phyloP scores from a whole-genome alignment of 2,888 invertebrate genomes.

The Cheilosia vernalis region DNA sequence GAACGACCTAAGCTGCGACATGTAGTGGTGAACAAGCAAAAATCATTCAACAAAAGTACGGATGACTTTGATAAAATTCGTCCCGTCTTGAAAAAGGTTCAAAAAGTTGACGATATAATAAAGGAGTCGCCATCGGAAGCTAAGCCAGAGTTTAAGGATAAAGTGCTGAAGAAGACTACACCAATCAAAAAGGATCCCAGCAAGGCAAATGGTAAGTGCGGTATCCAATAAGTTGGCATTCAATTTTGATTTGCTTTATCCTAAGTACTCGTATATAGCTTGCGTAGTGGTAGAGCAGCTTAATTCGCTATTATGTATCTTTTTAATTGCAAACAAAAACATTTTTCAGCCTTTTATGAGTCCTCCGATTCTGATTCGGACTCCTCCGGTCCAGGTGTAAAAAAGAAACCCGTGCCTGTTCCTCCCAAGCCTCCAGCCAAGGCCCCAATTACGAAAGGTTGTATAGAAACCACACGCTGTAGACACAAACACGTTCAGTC shows the following conservation, averaged over 20 bases:
- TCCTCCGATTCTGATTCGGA: conserved; percentile 42
- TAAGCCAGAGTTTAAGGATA: conserved; percentile 82
- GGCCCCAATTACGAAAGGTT: conserved; percentile 29
- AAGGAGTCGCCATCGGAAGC: conserved; percentile 81
- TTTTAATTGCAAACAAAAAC: conserved; percentile 4
- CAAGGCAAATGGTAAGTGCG: conserved; percentile 81
- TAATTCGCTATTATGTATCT: background rate
- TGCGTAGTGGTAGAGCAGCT: background rate
- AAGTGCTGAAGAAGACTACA: conserved; percentile 81
- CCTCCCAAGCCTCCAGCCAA: conserved; percentile 28
- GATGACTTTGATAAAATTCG: conserved; percentile 82
- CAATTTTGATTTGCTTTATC: background rate
- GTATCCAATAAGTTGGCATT: background rate
- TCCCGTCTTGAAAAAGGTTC: conserved; percentile 82
- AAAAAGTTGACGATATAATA: conserved; percentile 81
- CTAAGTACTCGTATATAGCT: background rate
- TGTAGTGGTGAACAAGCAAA: conserved; percentile 82
- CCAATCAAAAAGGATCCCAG: conserved; percentile 81
- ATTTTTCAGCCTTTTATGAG: conserved; percentile 38
- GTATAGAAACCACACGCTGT: conserved; percentile 18
- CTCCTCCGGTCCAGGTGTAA: conserved; percentile 16
- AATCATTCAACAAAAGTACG: conserved; percentile 81
- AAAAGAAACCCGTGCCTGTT: conserved; percentile 25
- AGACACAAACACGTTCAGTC: background rate
- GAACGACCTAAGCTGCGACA: conserved; percentile 82